phyloP scores from a whole-genome alignment of 2,113 vertebrate species.

The Stigmatopora argus region DNA sequence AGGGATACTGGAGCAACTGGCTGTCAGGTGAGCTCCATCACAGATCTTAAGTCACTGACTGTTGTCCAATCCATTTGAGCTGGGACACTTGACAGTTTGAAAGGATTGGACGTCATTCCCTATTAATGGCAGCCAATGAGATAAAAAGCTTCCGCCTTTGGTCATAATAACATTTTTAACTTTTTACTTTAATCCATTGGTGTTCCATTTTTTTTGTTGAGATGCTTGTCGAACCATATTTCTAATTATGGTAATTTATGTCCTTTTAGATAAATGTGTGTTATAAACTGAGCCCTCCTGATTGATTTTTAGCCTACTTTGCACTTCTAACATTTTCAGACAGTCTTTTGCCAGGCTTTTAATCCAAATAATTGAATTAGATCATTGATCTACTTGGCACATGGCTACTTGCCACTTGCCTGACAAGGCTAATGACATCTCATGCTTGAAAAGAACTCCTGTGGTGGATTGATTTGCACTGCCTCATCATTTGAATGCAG shows the following conservation, averaged over 20 bases:
- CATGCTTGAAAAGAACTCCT: slow-evolving; percentile 3
- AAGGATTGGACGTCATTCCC: too few relatives aligned
- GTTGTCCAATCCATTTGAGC: too few relatives aligned
- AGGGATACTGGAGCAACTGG: slow-evolving; percentile 82
- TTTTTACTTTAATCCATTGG: background rate
- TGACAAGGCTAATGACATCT: background rate
- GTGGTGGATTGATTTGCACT: slow-evolving; percentile 6
- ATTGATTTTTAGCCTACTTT: slow-evolving; percentile 4
- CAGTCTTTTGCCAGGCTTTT: slow-evolving; percentile 8
- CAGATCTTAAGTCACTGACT: background rate
- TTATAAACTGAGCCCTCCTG: background rate
- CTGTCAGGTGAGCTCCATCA: slow-evolving; percentile 80
- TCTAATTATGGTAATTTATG: background rate
- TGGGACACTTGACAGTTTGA: too few relatives aligned
- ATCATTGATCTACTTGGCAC: slow-evolving; percentile 6
- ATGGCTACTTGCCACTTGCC: background rate
- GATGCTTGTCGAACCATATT: background rate
- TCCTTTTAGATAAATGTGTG: too few relatives aligned
- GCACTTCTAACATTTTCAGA: background rate
- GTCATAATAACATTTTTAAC: background rate
- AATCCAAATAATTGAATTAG: slow-evolving; percentile 13
- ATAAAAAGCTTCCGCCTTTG: background rate
- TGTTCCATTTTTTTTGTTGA: background rate
- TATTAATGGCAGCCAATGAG: too few relatives aligned
- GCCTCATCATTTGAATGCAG: background rate